Conservation (phyloP, 2,113 vertebrate species). For the Emydocephalus ijimae region DNA sequence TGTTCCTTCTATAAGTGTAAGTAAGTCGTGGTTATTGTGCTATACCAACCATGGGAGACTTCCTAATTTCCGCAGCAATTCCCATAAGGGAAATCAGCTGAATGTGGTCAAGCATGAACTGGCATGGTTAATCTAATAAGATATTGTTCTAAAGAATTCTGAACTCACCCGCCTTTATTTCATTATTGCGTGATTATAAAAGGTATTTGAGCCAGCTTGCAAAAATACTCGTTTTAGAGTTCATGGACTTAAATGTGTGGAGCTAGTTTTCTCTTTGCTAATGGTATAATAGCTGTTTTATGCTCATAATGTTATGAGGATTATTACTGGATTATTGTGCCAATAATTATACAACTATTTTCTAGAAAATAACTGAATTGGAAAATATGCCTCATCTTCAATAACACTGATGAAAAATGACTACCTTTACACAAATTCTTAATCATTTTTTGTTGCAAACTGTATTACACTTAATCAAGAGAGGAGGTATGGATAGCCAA, state of each 20-base stretch:
- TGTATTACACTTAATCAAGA: neutral
- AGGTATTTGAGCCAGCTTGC: neutral
- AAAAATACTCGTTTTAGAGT: neutral
- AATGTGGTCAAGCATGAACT: neutral
- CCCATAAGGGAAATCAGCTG: neutral
- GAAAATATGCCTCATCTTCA: neutral
- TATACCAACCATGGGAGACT: neutral
- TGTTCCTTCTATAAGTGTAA: neutral
- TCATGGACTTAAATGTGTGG: neutral
- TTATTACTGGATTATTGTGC: neutral
- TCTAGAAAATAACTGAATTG: slow-evolving; percentile 14
- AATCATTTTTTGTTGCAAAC: neutral
- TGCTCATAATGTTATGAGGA: neutral
- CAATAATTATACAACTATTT: neutral
- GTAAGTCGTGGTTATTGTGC: neutral
- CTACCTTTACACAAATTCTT: neutral
- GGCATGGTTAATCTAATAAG: neutral
- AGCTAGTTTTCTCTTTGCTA: neutral
- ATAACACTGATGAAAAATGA: neutral
- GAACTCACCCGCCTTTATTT: neutral
- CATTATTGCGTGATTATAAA: neutral
- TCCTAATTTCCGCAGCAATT: neutral
- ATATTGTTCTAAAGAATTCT: neutral
- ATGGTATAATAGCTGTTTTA: neutral
- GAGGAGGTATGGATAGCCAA: neutral